Evolutionary conservation across 2,888 invertebrate genomes (phyloP).

Genomic region (Auanema sp.): DNA sequence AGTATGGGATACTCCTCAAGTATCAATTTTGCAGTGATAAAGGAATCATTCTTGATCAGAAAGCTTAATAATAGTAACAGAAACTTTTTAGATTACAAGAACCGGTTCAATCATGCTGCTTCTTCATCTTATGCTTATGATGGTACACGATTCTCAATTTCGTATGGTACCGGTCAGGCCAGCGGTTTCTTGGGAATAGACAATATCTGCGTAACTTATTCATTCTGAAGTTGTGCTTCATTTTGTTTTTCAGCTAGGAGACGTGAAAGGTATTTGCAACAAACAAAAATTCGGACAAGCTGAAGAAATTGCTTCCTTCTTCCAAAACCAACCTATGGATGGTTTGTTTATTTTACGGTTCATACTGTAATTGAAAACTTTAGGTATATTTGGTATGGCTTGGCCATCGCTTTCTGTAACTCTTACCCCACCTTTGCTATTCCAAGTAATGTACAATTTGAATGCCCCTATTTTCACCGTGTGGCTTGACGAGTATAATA

Average conservation of each 20-base stretch:
- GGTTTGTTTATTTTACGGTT: background rate
- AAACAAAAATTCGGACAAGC: constrained; percentile 2
- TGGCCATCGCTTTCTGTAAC: constrained; percentile 4
- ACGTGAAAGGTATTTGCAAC: background rate
- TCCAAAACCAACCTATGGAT: background rate
- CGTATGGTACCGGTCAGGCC: constrained; percentile 22
- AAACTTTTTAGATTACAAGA: constrained; percentile 14
- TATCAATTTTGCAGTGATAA: too few species aligned
- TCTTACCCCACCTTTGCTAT: background rate
- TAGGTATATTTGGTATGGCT: constrained; percentile 3
- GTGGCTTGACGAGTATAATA: constrained; percentile 3
- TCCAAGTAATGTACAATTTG: background rate
- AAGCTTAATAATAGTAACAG: background rate
- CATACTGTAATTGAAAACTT: background rate
- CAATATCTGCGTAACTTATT: constrained; percentile 12
- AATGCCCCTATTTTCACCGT: background rate
- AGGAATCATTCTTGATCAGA: background rate
- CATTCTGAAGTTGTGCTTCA: too few species aligned
- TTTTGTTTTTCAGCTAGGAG: too few species aligned
- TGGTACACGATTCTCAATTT: constrained; percentile 15
- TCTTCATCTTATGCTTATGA: constrained; percentile 11
- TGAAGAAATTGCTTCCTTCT: background rate
- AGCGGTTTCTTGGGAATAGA: constrained; percentile 20
- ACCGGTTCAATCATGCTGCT: constrained; percentile 13
- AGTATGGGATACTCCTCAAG: background rate